Conservation (phyloP, 2,888 invertebrate genomes). For the Spodoptera exigua region DNA sequence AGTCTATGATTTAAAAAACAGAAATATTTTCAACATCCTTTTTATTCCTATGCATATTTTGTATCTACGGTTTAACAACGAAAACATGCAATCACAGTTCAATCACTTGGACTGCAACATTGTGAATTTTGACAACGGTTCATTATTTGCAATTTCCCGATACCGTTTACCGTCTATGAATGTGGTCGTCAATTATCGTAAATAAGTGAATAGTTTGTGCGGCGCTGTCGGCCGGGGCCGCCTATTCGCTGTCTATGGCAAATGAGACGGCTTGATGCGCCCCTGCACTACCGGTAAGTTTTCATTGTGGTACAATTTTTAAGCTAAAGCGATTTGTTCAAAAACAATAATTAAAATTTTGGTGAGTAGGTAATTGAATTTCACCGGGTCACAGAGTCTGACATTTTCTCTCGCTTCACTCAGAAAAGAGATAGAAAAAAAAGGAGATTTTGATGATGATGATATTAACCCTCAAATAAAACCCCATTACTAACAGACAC, state of each 20-base stretch:
- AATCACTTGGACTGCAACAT: constrained; percentile 3
- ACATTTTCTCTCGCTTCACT: too few relatives aligned
- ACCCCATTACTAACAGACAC: too few relatives aligned
- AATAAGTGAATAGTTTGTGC: constrained; percentile 72
- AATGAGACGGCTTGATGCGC: constrained; percentile 79
- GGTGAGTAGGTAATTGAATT: too few relatives aligned
- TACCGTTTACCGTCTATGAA: constrained; percentile 52
- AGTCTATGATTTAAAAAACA: too few relatives aligned
- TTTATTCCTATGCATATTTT: too few relatives aligned
- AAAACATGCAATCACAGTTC: constrained; percentile 15
- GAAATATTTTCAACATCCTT: not conserved
- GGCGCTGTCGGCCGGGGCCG: constrained; percentile 74
- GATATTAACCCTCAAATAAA: not conserved
- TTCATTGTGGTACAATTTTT: constrained; percentile 1
- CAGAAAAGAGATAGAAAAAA: too few relatives aligned
- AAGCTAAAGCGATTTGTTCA: not conserved
- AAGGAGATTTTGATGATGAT: too few relatives aligned
- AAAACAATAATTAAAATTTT: too few relatives aligned
- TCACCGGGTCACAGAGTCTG: too few relatives aligned
- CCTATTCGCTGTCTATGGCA: constrained; percentile 83
- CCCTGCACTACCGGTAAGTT: constrained; percentile 59
- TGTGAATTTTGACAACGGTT: constrained; percentile 37
- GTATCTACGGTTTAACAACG: not conserved
- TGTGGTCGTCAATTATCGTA: constrained; percentile 72
- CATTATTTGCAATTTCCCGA: constrained; percentile 41